These are phyloP conservation scores for Morphnarchus princeps DNA, from an alignment of 2,113 vertebrate species.

Conservation along the genomic window DNA sequence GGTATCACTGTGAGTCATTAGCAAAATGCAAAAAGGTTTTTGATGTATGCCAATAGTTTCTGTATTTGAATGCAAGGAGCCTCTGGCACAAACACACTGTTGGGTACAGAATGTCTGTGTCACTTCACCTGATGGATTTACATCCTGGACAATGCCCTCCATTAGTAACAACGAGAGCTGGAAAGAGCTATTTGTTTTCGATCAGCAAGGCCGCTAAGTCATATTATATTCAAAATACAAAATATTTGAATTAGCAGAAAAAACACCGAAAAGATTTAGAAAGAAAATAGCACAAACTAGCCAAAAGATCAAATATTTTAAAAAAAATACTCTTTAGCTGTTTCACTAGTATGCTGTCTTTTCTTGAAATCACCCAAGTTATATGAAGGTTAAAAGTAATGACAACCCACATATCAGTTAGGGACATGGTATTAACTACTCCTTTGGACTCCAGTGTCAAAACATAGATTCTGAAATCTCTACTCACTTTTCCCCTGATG, in stretches of 20 bases:
- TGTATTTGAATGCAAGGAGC: background rate
- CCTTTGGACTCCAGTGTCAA: background rate
- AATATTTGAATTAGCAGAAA: background rate
- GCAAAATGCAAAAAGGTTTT: background rate
- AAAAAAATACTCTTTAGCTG: background rate
- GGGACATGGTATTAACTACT: background rate
- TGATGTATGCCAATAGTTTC: background rate
- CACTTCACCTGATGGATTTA: background rate
- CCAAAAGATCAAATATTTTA: background rate
- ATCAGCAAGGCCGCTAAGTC: background rate
- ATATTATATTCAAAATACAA: background rate
- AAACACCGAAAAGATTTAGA: background rate
- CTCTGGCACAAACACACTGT: background rate
- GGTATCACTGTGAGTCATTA: background rate
- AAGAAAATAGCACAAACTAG: background rate
- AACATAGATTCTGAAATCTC: background rate
- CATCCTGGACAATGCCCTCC: background rate
- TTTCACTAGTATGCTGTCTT: background rate
- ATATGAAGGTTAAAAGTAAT: background rate
- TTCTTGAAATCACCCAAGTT: background rate
- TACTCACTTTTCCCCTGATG: background rate
- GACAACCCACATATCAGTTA: background rate
- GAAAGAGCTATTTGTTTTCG: background rate
- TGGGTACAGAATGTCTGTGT: background rate
- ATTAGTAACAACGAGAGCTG: background rate